A percentile compares a stretch with the other conserved stretches of the same genome.
phyloP scores from a whole-genome alignment of 2,113 vertebrate genomes.

The Chloroceryle aenea region DNA sequence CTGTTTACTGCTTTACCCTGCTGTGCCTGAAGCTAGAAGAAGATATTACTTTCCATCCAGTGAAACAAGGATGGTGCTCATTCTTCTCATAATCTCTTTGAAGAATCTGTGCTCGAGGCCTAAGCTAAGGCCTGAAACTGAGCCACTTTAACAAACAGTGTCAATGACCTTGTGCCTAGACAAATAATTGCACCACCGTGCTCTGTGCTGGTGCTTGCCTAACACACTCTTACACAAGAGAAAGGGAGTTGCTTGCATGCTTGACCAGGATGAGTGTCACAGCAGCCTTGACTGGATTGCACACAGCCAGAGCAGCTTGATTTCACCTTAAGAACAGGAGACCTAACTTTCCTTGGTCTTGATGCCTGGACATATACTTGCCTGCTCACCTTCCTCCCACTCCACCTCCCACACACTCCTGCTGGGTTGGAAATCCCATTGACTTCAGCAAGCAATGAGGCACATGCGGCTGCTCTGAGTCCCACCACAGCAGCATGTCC shows the following conservation, averaged over 20 bases:
- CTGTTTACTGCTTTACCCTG: background rate
- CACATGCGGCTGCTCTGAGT: background rate
- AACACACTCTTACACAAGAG: background rate
- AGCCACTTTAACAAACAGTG: background rate
- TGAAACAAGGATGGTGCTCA: background rate
- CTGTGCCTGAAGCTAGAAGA: background rate
- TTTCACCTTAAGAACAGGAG: background rate
- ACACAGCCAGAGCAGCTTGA: background rate
- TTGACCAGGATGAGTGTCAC: background rate
- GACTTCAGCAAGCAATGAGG: background rate
- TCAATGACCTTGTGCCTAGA: background rate
- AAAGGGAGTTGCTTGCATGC: background rate
- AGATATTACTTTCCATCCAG: background rate
- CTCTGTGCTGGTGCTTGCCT: background rate
- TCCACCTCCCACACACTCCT: accelerated
- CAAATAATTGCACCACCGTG: background rate
- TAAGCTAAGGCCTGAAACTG: background rate
- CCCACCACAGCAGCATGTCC: background rate
- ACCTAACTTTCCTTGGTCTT: background rate
- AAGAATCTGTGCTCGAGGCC: accelerated
- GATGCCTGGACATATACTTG: background rate
- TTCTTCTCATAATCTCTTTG: background rate
- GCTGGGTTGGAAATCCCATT: background rate
- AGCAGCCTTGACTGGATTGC: background rate
- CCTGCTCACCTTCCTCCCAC: background rate